Evolutionary conservation across 1,140 invertebrate genomes (phyloP), one percentile per base, ranked within the genome.

Genomic region (Drosophila fuyamai): DNA sequence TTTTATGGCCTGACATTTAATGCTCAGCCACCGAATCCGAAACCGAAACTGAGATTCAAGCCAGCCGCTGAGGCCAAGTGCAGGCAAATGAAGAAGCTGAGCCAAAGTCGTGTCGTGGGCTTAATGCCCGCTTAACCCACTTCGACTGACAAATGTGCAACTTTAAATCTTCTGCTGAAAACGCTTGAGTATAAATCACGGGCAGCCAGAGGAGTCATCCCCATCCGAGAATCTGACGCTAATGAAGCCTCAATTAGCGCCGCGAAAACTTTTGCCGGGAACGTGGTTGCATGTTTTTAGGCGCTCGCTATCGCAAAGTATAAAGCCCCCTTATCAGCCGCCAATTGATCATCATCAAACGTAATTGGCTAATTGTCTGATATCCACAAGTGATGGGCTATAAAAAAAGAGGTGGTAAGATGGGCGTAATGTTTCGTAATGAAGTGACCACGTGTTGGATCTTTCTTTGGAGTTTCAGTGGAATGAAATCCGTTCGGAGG

Each of bases 1-100:
- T 74, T 85, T 88, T 86, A 81, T 79, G 75, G 50, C 35, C 60
- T 46, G 79, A 59, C 63, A 83, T 79, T 82, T 82, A 78, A 78
- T 76, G 81, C 40, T 70, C 44, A 35, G 27, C 55, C 38, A 44
- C 27, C 14, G 27, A 70, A 36, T 14, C 59, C 35, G 35, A 46
- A 13, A 63, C 63, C 32, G 59, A 65, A 54, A 55, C 68, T 53
- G 83, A 58, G 65, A 72, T 68, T 75, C 36, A 48, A 59, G 62
- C 41, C 32, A 23, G 14, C 62, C 23, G 36, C 38, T 27, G 18
- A 44, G 57, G 56, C 47, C 65, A 71, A 65, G 57, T 78, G 55
- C 63, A 41, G 66, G 47, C 16, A 70, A 82, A 66, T 71, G 61
- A 76, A 68, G 48, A 59, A 71, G 46, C 51, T 85, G 76, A 86